Evolutionary conservation across 1,140 invertebrate species (phyloP).

Genomic region (Tetramorium alpestre): DNA sequence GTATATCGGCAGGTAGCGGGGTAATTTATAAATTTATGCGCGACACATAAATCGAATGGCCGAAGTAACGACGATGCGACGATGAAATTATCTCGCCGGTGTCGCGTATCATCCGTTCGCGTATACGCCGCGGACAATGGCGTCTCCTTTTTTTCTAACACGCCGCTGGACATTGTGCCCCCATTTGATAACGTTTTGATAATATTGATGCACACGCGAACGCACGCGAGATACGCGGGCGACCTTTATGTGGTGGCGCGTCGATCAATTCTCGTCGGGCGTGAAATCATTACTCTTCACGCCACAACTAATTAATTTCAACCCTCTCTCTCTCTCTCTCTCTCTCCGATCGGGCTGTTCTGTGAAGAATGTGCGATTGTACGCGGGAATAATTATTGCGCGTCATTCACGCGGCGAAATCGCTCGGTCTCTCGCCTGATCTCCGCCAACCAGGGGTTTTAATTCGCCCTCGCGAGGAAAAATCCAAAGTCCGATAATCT

Average conservation of each 20-base stretch:
- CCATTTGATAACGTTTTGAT: constrained; percentile 23
- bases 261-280: constrained; percentile 24
- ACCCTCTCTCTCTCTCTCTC: background rate
- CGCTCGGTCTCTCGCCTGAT: background rate
- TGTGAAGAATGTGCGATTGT: background rate
- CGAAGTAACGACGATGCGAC: background rate
- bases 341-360: background rate
- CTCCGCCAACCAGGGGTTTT: background rate
- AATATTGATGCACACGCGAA: background rate
- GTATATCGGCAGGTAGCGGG: constrained; percentile 25
- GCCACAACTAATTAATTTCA: constrained; percentile 17
- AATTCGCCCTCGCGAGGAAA: background rate
- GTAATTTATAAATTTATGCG: constrained; percentile 59
- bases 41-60: constrained; percentile 33
- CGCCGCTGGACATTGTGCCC: background rate
- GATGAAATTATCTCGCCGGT: constrained; percentile 44
- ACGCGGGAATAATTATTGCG: background rate
- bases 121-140: background rate
- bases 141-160: background rate
- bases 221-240: background rate
- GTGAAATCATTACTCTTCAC: constrained; percentile 28
- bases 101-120: constrained; percentile 16
- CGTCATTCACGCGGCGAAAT: background rate
- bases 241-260: background rate
- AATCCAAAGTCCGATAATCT: background rate